Percentiles rank a stretch among this genome's conserved stretches.
Conservation (phyloP, 2,888 invertebrate genomes). For the Myopa tessellatipennis region DNA sequence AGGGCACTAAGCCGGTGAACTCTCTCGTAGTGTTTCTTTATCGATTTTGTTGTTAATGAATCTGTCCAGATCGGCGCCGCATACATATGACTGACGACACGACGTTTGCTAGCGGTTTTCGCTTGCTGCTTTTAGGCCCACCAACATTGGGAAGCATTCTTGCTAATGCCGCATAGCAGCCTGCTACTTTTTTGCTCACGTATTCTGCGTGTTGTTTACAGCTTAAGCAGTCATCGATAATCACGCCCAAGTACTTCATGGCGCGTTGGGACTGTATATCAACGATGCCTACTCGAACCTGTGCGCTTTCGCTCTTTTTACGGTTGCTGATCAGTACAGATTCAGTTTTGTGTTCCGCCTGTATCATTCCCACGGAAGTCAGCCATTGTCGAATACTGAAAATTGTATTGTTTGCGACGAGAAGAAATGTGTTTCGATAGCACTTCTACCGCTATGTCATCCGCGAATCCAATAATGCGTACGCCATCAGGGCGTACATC, state of each 20-base stretch:
- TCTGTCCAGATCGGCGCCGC: constrained; percentile 24
- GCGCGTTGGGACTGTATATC: background rate
- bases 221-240: constrained; percentile 8
- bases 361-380: background rate
- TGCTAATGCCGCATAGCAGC: background rate
- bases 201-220: constrained; percentile 15
- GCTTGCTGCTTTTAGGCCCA: constrained; percentile 10
- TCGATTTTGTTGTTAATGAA: background rate
- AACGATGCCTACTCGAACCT: background rate
- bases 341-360: background rate
- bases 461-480: too few relatives aligned
- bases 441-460: too few relatives aligned
- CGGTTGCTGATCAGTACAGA: constrained; percentile 25
- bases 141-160: constrained; percentile 18
- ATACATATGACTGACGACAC: constrained; percentile 9
- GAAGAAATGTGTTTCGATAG: too few relatives aligned
- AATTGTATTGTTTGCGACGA: background rate
- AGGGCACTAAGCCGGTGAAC: constrained; percentile 6
- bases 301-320: background rate
- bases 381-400: background rate
- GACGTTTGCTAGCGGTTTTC: constrained; percentile 11
- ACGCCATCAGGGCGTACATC: background rate
- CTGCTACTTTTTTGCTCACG: constrained; percentile 14
- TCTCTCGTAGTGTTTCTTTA: background rate
- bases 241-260: constrained; percentile 24